These are phyloP conservation scores for Rhamnusium bicolor DNA, from an alignment of 2,888 invertebrate genomes.

Conservation along the genomic window DNA sequence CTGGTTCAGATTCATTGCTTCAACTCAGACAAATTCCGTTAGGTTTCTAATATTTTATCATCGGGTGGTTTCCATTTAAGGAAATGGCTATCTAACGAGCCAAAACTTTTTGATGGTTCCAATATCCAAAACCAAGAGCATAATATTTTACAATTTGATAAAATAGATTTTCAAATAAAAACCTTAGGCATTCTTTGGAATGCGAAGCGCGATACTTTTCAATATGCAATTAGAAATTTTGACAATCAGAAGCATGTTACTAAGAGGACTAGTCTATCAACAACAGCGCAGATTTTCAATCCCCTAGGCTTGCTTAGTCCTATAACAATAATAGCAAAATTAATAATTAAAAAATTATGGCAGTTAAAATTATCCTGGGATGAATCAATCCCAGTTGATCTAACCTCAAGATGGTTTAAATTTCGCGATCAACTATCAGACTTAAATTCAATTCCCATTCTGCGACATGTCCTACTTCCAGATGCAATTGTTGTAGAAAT, in stretches of 20 bases:
- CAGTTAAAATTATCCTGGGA: slow-evolving; percentile 29
- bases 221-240: neutral
- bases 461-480: neutral
- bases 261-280: neutral
- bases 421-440: neutral
- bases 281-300: slow-evolving; percentile 33
- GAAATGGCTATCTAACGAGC: no score
- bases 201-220: neutral
- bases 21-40: no score
- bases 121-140: no score
- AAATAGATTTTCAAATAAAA: no score
- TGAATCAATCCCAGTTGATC: slow-evolving; percentile 26
- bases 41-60: no score
- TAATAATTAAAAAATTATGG: slow-evolving; percentile 35
- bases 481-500: neutral
- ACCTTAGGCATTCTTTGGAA: slow-evolving; percentile 18
- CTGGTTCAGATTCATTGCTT: no score
- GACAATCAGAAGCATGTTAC: no score
- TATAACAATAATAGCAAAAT: slow-evolving; percentile 11
- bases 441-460: neutral
- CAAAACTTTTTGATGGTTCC: no score
- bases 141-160: no score
- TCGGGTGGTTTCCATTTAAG: no score
- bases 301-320: slow-evolving; percentile 30
- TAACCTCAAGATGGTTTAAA: neutral